Evolutionary conservation across 2,113 vertebrate species (phyloP).

Genomic region (Nanorana parkeri): DNA sequence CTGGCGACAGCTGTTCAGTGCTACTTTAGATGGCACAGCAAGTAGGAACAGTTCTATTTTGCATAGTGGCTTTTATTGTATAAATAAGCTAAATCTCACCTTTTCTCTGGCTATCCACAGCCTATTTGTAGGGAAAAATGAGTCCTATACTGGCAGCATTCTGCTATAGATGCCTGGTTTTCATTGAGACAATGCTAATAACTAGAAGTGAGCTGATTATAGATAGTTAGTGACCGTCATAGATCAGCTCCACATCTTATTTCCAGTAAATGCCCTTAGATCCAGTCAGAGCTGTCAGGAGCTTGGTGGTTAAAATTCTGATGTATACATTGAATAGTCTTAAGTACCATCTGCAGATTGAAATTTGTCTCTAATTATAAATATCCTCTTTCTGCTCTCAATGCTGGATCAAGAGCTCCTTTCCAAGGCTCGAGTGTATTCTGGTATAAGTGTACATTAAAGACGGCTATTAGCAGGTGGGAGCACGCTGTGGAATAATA

Average conservation of each 20-base stretch:
- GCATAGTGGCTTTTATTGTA: too few relatives aligned
- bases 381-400: background rate
- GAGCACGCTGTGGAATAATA: background rate
- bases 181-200: too few relatives aligned
- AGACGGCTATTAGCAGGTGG: background rate
- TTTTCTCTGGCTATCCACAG: too few relatives aligned
- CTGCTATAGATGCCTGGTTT: too few relatives aligned
- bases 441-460: background rate
- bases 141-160: background rate
- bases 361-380: background rate
- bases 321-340: background rate
- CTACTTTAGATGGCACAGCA: too few relatives aligned
- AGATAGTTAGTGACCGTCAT: too few relatives aligned
- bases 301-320: background rate
- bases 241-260: too few relatives aligned
- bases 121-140: background rate
- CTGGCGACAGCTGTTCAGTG: too few relatives aligned
- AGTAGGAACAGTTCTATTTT: too few relatives aligned
- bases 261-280: too few relatives aligned
- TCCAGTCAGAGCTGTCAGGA: background rate
- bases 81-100: too few relatives aligned
- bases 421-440: background rate
- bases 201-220: too few relatives aligned
- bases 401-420: background rate
- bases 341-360: background rate